Base-by-base conservation (phyloP, 2,888 invertebrate genomes). In the Lasiommata megera region DNA sequence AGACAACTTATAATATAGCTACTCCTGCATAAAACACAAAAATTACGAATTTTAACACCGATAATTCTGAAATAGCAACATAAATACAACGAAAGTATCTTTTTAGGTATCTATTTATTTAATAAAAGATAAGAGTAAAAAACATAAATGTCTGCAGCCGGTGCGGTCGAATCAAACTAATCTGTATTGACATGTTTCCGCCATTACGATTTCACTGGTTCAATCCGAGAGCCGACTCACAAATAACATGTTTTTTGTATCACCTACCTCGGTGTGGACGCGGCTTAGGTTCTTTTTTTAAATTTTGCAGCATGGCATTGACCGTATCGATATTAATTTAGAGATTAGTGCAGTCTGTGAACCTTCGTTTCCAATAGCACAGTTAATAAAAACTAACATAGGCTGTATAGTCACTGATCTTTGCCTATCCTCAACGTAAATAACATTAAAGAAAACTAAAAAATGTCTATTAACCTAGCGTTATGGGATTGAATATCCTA, bases 161-260 rank as follows among this genome's bases (percentile, higher is more conserved):
- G 73, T 66, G 61, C 62, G 62, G 58, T 44, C 72, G 71, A 70
- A 76, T 82, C 79, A 71, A 62, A 73, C 74, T 84, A 85, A 89
- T 84, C 72, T 71, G 73, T 85, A 88, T 88, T 83, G 89, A 87
- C 89, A 87, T 76, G 84, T 89, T 89, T 89, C 88, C 88, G 81
- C 84, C 71, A 82, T 83, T 85, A 74, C 84, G 88, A 84, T 79
- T 89, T 75, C 77, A 77, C 76, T 80, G 80, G 83, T 82, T 79
- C 76, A 69, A 71, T 79, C 37, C 69, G 77, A 74, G 75, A 79
- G 76, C 74, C 75, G 76, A 75, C 74, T 78, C 73, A 77, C 76
- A 78, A 79, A 77, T 77, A 77, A 72, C 73, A 71, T 70, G 70
- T 76, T 77, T 77, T 72, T 74, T 74, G 53, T 64, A 57, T 53